These are phyloP conservation scores for Phyllotis vaccarum DNA, from an alignment of 2,797 vertebrate species.

Conservation along the genomic window DNA sequence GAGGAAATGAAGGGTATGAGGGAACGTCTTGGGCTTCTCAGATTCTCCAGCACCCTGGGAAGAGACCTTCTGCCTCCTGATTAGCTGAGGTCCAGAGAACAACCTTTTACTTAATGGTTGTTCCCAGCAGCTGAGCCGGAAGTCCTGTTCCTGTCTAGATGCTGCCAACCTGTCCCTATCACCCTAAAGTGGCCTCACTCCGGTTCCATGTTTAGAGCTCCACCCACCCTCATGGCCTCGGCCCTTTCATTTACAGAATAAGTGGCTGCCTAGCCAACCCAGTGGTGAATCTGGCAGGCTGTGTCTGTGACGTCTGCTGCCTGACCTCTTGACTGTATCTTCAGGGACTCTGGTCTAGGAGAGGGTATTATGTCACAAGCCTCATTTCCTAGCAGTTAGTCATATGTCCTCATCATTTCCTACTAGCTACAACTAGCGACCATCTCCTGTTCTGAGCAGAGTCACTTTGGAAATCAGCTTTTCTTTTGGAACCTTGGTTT, in stretches of 20 bases:
- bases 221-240: background rate
- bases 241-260: conserved; percentile 1
- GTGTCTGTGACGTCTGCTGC: background rate
- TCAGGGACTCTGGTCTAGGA: conserved; percentile 23
- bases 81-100: background rate
- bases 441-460: background rate
- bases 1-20: background rate
- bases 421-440: background rate
- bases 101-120: background rate
- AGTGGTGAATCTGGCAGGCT: background rate
- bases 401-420: conserved; percentile 49
- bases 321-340: conserved; percentile 20
- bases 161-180: conserved; percentile 37
- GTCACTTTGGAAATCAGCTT: conserved; percentile 36
- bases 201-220: background rate
- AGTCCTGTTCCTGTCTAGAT: conserved; percentile 60
- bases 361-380: background rate
- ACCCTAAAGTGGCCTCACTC: background rate
- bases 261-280: background rate
- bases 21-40: rapidly evolving
- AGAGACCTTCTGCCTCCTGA: background rate
- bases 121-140: conserved; percentile 22
- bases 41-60: background rate
- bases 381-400: conserved; percentile 61
- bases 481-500: background rate